Evolutionary conservation across 1,140 invertebrate species (phyloP).

Genomic region (Caligus rogercresseyi): DNA sequence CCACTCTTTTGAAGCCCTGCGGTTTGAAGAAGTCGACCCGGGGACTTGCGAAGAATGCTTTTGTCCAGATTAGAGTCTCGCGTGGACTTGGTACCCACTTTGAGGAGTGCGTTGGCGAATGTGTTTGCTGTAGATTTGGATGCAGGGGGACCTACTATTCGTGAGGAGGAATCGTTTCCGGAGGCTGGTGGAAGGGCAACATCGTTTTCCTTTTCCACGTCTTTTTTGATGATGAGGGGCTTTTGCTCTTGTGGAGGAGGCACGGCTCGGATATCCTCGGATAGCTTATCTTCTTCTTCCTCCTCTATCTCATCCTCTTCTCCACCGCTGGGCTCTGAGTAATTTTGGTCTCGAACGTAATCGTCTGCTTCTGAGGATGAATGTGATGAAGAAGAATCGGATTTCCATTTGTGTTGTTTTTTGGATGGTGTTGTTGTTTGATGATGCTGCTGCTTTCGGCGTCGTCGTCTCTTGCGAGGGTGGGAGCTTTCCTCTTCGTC

Average conservation of each 20-base stretch:
- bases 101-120: conserved; percentile 15
- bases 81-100: conserved; percentile 18
- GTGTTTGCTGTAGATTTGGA: neutral
- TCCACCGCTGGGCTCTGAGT: neutral
- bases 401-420: neutral
- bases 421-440: neutral
- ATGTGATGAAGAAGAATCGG: neutral
- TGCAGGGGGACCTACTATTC: too few species aligned
- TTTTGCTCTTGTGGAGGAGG: neutral
- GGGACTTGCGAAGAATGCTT: neutral
- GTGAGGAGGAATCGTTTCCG: too few species aligned
- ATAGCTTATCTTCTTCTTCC: too few species aligned
- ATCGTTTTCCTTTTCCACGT: neutral
- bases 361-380: neutral
- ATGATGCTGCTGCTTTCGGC: neutral
- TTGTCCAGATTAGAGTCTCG: conserved; percentile 15
- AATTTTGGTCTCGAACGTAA: neutral
- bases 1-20: conserved; percentile 15
- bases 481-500: neutral
- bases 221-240: neutral
- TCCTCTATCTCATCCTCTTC: neutral
- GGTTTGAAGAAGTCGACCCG: conserved; percentile 5
- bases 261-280: neutral
- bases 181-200: neutral
- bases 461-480: too few species aligned